Evolutionary conservation across 2,888 invertebrate species (phyloP).

Genomic region (Calameuta idolon): DNA sequence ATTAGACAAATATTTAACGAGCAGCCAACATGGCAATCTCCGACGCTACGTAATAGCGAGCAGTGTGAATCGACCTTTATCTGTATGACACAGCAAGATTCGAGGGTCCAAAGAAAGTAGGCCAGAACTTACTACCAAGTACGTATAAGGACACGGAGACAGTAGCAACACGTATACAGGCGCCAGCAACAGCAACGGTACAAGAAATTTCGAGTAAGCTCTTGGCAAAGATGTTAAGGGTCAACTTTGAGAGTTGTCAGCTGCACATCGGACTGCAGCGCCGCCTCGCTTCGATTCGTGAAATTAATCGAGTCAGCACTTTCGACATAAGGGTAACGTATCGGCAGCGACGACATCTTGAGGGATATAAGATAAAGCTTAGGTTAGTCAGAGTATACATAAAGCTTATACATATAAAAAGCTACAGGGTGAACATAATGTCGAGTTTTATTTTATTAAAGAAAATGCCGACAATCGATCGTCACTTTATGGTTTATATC

Average conservation of each 20-base stretch:
- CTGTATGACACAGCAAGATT: not conserved
- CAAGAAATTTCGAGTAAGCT: not conserved
- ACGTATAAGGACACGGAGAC: not conserved
- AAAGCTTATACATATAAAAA: not conserved
- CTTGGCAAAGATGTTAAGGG: not conserved
- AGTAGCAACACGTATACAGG: not conserved
- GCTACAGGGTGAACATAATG: too few species aligned
- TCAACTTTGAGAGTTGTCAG: not conserved
- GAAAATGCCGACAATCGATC: too few species aligned
- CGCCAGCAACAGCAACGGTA: not conserved
- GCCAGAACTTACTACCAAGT: not conserved
- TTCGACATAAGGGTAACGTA: not conserved
- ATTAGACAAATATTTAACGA: not conserved
- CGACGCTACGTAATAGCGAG: not conserved
- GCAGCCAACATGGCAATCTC: not conserved
- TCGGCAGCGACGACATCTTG: not conserved
- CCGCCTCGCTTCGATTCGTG: not conserved
- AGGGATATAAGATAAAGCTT: not conserved
- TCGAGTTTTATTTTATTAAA: too few species aligned
- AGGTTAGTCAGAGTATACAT: not conserved
- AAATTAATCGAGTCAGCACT: not conserved
- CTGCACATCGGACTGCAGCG: not conserved
- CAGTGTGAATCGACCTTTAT: not conserved
- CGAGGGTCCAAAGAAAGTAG: not conserved
- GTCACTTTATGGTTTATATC: too few species aligned